These are phyloP conservation scores for Meandrina meandrites DNA, from an alignment of 92 coral and sea anemone species.

Conservation along the genomic window DNA sequence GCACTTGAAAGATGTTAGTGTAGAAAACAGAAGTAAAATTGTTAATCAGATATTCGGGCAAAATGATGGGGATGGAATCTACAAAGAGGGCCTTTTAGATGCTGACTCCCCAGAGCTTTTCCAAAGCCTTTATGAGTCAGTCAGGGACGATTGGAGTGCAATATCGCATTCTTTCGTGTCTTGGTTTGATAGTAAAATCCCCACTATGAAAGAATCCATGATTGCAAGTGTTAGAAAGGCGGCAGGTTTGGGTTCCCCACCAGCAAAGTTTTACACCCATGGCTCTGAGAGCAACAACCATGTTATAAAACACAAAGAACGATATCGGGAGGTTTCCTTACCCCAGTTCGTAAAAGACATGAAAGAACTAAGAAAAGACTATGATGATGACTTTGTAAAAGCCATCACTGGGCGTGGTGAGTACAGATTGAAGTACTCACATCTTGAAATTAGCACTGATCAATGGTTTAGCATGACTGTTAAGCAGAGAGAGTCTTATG, in stretches of 20 bases:
- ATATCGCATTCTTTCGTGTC: constrained; percentile 31
- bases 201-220: constrained; percentile 50
- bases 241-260: constrained; percentile 60
- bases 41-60: constrained; percentile 40
- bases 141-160: constrained; percentile 27
- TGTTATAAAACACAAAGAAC: constrained; percentile 56
- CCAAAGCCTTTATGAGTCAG: constrained; percentile 42
- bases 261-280: constrained; percentile 50
- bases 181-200: constrained; percentile 48
- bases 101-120: constrained; percentile 42
- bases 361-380: constrained; percentile 50
- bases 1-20: constrained; percentile 24
- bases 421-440: constrained; percentile 39
- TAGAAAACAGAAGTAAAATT: constrained; percentile 14
- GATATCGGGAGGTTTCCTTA: constrained; percentile 42
- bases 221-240: constrained; percentile 50
- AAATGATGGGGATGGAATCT: constrained; percentile 37
- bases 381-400: constrained; percentile 45
- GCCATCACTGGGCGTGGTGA: constrained; percentile 51
- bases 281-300: constrained; percentile 50
- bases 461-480: constrained; percentile 45
- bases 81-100: constrained; percentile 48
- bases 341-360: constrained; percentile 52
- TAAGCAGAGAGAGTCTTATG: constrained; percentile 44
- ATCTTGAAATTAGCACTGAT: constrained; percentile 5